Evolutionary conservation across 2,113 vertebrate species (phyloP).

Genomic region (Rhagologus leucostigma): DNA sequence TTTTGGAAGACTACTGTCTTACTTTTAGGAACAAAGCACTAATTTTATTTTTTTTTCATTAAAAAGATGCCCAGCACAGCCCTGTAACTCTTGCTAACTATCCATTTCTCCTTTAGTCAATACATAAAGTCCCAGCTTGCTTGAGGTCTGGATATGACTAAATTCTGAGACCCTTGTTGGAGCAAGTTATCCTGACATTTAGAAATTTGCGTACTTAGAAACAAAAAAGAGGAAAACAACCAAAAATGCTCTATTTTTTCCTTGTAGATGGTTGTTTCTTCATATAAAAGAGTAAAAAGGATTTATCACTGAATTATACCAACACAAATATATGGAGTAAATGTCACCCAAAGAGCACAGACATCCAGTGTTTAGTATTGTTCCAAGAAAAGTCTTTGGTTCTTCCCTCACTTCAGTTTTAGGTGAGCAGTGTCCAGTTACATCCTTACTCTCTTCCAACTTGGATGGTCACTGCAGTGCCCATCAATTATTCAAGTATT

Average conservation of each 20-base stretch:
- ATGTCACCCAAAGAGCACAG: not conserved
- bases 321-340: not conserved
- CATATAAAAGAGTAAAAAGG: not conserved
- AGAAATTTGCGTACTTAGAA: not conserved
- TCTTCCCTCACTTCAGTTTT: not conserved
- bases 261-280: not conserved
- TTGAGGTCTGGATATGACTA: not conserved
- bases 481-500: not conserved
- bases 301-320: not conserved
- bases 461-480: not conserved
- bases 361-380: not conserved
- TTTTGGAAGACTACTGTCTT: not conserved
- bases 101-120: not conserved
- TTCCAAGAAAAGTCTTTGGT: not conserved
- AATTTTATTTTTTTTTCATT: not conserved
- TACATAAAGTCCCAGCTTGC: not conserved
- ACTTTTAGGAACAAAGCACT: not conserved
- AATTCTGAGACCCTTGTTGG: not conserved
- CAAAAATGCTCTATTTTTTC: not conserved
- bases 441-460: not conserved
- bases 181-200: not conserved
- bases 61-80: not conserved
- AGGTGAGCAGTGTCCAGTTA: not conserved
- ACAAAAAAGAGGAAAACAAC: not conserved
- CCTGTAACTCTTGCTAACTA: not conserved